Evolutionary conservation across 2,797 vertebrate species (phyloP).

Genomic region (Acanthornis magna): DNA sequence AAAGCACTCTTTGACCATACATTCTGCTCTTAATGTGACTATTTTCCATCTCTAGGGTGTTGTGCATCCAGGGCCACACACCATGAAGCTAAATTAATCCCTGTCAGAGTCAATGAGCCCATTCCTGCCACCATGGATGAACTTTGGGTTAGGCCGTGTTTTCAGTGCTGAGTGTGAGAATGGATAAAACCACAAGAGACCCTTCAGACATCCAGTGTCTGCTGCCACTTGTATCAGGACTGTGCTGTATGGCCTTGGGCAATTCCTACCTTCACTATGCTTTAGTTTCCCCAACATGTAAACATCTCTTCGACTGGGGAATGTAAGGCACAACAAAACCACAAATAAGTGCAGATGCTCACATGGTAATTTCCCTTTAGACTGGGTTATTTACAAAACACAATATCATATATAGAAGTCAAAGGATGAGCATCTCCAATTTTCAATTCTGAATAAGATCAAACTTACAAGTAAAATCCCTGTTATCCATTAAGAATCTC

Average conservation of each 20-base stretch:
- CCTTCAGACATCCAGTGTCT: not conserved
- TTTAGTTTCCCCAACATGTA: not conserved
- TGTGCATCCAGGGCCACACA: not conserved
- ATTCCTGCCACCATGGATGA: not conserved
- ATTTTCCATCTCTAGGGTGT: not conserved
- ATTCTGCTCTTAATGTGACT: not conserved
- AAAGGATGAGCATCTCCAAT: not conserved
- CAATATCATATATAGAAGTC: not conserved
- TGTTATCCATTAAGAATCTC: not conserved
- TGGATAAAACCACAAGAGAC: not conserved
- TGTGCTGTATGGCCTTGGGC: not conserved
- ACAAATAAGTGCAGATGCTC: not conserved
- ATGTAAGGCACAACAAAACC: not conserved
- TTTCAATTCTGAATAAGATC: not conserved
- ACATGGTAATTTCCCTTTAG: not conserved
- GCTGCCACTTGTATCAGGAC: not conserved
- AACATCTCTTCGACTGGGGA: not conserved
- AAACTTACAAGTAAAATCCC: not conserved
- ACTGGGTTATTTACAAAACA: not conserved
- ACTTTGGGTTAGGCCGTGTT: conserved; percentile 1
- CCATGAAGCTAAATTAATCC: not conserved
- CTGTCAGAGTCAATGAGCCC: not conserved
- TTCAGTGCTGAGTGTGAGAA: not conserved
- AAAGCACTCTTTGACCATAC: not conserved
- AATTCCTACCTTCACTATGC: not conserved